Base-by-base conservation (phyloP, 1,140 invertebrate genomes). In the Eueides isabella region DNA sequence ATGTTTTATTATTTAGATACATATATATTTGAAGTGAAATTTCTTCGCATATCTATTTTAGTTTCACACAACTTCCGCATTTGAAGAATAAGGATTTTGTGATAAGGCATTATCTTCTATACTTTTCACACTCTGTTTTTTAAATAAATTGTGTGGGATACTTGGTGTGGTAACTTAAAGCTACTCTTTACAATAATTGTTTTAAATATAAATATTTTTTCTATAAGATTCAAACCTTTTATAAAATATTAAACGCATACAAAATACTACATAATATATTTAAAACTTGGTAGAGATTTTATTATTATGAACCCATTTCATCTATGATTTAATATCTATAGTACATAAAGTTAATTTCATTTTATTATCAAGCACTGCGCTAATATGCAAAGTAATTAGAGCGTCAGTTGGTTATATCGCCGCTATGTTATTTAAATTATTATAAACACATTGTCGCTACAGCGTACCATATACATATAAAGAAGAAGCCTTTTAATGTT, bases 401-500 rank as follows among this genome's bases (percentile, higher is more conserved):
- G 23, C 48, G 48, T 55, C 26, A 26, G 48, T 26, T 26, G 19
- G 48, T 26, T n/a, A 48, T 48, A 48, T 48, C 41, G 41, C 41
- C 16, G 6, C n/a, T 48, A 48, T 48, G n/a, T 48, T 48, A 48
- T 48, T n/a, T 48, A 48, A 48, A 48, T 48, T 48, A 19, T 48
- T 48, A 19, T 16, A 44, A 44, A 44, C 41, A 44, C 6, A n/a
- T 16, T 44, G 2, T 2, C 41, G 7, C 2, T 44, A 19, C n/a
- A 44, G n/a, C 41, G 41, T 19, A 12, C 14, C 5, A 12, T 41
- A 41, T 41, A 12, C 31, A 33, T 11, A 33, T 33, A 33, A 48
- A 19, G n/a, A 16, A 19, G 48, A 55, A 55, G 48, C 48, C 48
- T 44, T 44, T 44, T 44, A 44, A 26, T 55, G 48, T 55, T 55